A percentile compares a stretch with the other conserved stretches of the same genome.
Evolutionary conservation across 2,113 vertebrate genomes (phyloP).

Genomic region (Alethe castanea): DNA sequence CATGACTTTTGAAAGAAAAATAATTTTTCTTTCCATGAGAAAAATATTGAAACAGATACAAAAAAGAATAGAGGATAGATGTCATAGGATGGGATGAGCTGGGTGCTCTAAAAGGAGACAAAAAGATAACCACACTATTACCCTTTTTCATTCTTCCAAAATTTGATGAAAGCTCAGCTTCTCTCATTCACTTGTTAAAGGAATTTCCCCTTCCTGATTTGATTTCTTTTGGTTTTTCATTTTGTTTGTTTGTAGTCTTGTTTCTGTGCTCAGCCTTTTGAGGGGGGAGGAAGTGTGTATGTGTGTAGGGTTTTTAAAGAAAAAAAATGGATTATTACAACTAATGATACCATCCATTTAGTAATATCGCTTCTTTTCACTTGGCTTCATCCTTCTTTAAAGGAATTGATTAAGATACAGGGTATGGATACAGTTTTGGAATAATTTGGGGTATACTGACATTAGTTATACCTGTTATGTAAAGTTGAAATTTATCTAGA

Average conservation of each 20-base stretch:
- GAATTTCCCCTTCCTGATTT: background rate
- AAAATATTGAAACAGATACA: background rate
- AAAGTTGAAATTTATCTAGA: background rate
- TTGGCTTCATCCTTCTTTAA: background rate
- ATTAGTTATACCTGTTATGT: background rate
- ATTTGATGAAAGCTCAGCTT: background rate
- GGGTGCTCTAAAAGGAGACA: background rate
- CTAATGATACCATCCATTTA: background rate
- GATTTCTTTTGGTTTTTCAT: background rate
- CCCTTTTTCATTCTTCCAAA: background rate
- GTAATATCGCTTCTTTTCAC: background rate
- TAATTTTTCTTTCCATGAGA: background rate
- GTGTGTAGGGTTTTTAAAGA: background rate
- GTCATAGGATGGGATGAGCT: background rate
- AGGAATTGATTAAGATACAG: background rate
- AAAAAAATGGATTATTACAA: background rate
- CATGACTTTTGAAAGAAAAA: background rate
- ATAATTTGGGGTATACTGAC: background rate
- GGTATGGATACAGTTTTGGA: background rate
- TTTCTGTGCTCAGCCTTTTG: background rate
- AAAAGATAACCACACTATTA: background rate
- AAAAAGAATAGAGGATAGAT: background rate
- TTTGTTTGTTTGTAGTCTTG: accelerated
- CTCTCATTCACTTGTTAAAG: background rate
- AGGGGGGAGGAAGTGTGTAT: background rate